Base-by-base conservation (phyloP, 37 sponge, comb jelly and placozoan species). In the Ianthella basta region DNA sequence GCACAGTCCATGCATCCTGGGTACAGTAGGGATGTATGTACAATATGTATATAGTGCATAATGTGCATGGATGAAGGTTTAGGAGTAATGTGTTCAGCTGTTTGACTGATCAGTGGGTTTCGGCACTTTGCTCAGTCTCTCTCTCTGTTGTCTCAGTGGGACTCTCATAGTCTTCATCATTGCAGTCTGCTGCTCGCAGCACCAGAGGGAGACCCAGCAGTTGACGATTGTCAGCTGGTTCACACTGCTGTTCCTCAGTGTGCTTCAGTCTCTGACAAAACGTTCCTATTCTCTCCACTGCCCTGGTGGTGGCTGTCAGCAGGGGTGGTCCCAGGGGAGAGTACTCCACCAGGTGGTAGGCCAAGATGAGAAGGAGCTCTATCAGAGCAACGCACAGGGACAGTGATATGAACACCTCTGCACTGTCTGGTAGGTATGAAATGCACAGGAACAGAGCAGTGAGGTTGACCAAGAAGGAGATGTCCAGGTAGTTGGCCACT, bases 351-450 rank as follows among this genome's bases (percentile, higher is more conserved):
- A 30, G 23, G 66, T 64, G 66, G 66, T 64, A 64, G 20, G 27
- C 66, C 23, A 64, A 64, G 23, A 64, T 64, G 8, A 16, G 6
- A 64, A 64, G 29, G 12, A 30, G 8, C 66, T 64, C 6, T 10
- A 64, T 8, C 12, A 16, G 6, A 8, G 23, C 23, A 24, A 64
- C 66, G 6, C 23, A 10, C 20, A 64, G 29, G 12, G 66, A 64
- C 6, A 64, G 14, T 64, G 66, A 10, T 16, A 64, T 30, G 39
- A 72, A 33, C 12, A 72, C 36, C 21, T 72, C 40, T 14, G 40
- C 73, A 13, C 39, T 72, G 20, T 72, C 73, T 8, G 40, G 73
- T 33, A 64, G 66, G 66, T 64, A 64, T 72, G 73, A 8, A 23
- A 72, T 30, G 73, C 37, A 72, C 32, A 37, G 10, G 30, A 30